Evolutionary conservation across 2,113 vertebrate species (phyloP).

Genomic region (Anhinga rufa): DNA sequence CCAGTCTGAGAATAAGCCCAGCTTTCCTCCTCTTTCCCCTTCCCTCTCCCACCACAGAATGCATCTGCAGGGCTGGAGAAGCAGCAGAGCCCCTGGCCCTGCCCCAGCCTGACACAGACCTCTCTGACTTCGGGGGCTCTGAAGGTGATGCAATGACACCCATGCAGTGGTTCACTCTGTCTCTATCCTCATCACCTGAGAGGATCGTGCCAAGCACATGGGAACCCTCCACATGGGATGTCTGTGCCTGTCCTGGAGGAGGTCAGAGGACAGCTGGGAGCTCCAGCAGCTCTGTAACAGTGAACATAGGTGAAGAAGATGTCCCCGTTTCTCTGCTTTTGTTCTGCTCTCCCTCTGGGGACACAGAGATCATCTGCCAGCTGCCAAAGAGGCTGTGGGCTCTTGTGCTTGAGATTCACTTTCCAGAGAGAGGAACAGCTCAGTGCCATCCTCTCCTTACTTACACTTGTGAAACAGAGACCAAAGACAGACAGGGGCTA

Average conservation of each 20-base stretch:
- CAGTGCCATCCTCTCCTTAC: background rate
- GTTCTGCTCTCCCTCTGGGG: background rate
- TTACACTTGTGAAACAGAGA: background rate
- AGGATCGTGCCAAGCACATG: background rate
- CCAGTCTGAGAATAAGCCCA: background rate
- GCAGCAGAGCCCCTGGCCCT: background rate
- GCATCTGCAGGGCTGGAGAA: background rate
- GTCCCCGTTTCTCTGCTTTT: background rate
- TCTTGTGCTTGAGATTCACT: background rate
- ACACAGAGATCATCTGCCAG: background rate
- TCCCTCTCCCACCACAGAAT: background rate
- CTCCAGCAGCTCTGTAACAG: background rate
- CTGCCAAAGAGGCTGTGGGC: background rate
- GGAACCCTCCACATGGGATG: background rate
- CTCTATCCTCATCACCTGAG: background rate
- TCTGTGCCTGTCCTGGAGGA: background rate
- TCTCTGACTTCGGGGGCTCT: background rate
- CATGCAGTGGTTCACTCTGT: accelerated
- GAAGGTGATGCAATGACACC: background rate
- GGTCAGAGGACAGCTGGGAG: background rate
- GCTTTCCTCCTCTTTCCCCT: background rate
- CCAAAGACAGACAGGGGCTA: no score
- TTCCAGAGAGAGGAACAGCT: background rate
- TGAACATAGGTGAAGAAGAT: background rate
- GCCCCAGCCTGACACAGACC: background rate